Evolutionary conservation across 2,113 vertebrate genomes (phyloP).

Genomic region (Ophiodon elongatus): DNA sequence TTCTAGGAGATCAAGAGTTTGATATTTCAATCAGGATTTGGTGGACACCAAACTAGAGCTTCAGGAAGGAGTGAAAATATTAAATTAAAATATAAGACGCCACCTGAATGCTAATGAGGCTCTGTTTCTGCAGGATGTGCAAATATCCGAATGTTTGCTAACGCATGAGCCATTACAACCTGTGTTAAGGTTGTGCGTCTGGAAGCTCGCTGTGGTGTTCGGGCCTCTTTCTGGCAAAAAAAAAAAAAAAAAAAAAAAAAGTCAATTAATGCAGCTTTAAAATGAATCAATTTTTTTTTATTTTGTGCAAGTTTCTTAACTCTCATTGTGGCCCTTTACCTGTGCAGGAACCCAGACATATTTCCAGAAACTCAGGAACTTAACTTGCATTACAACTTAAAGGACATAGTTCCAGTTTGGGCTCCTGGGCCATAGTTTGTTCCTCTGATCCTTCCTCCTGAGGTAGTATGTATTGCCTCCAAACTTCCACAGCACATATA

Average conservation of each 20-base stretch:
- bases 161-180: background rate
- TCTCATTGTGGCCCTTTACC: constrained; percentile 9
- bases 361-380: constrained; percentile 26
- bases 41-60: no score
- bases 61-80: no score
- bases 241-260: background rate
- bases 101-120: background rate
- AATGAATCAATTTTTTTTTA: background rate
- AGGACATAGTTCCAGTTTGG: constrained; percentile 26
- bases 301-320: constrained; percentile 14
- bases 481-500: background rate
- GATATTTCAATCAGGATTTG: background rate
- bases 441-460: constrained; percentile 33
- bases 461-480: constrained; percentile 42
- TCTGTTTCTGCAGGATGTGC: background rate
- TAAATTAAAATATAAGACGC: no score
- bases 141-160: background rate
- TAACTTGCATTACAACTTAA: constrained; percentile 7
- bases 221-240: background rate
- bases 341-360: constrained; percentile 35
- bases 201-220: background rate
- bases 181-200: background rate
- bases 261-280: constrained; percentile 6
- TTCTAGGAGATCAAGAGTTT: no score
- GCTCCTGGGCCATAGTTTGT: constrained; percentile 25